These are phyloP conservation scores for Eudyptes chrysolophus DNA, from an alignment of 2,113 vertebrate genomes.

Conservation along the genomic window DNA sequence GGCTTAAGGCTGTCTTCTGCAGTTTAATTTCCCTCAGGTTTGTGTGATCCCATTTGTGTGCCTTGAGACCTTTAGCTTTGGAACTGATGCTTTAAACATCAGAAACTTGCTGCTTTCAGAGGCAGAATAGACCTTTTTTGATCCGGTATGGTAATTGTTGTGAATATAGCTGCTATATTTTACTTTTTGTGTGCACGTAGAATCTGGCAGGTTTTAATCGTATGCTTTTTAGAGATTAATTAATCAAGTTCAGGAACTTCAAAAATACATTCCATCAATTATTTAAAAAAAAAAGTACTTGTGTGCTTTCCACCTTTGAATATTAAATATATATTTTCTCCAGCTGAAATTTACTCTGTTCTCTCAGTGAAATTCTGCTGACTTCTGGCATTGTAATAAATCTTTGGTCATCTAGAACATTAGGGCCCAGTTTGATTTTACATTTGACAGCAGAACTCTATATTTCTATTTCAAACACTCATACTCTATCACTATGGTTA, in stretches of 20 bases:
- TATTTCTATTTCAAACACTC: neutral
- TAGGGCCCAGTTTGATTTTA: neutral
- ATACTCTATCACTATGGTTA: neutral
- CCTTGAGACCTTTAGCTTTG: neutral
- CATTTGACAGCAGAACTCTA: neutral
- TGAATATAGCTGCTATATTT: neutral
- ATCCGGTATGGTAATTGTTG: neutral
- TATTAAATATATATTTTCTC: slow-evolving; percentile 26
- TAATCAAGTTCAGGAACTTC: slow-evolving; percentile 56
- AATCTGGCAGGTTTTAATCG: slow-evolving; percentile 2
- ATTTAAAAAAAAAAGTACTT: neutral
- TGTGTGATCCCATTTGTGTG: neutral
- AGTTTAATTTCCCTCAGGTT: neutral
- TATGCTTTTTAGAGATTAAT: slow-evolving; percentile 25
- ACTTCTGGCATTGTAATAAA: neutral
- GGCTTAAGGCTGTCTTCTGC: neutral
- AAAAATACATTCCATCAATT: slow-evolving; percentile 45
- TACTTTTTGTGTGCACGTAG: neutral
- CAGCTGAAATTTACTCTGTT: neutral
- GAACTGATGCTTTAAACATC: neutral
- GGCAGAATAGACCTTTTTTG: neutral
- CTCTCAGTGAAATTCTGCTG: neutral
- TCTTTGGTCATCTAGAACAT: neutral
- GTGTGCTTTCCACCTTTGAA: slow-evolving; percentile 1
- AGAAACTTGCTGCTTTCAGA: neutral